These are phyloP conservation scores for Arctopsyche grandis DNA, from an alignment of 1,140 invertebrate genomes.

Conservation along the genomic window DNA sequence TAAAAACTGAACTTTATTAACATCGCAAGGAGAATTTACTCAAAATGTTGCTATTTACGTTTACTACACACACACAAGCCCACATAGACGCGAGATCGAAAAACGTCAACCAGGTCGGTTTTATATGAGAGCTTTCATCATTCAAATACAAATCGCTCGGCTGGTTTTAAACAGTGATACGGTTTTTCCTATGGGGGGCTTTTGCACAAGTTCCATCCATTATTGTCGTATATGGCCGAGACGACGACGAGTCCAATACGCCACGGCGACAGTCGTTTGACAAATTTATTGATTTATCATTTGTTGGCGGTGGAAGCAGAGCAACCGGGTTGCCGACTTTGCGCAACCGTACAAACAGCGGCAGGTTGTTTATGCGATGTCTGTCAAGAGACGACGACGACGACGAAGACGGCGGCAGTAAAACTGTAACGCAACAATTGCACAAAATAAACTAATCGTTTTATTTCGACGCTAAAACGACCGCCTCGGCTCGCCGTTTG, in stretches of 20 bases:
- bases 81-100: no score
- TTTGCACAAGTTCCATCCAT: slow-evolving; percentile 22
- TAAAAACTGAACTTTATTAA: no score
- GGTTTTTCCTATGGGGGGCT: no score
- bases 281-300: slow-evolving; percentile 53
- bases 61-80: no score
- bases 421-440: slow-evolving; percentile 29
- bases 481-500: neutral
- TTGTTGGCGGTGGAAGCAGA: slow-evolving; percentile 37
- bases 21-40: no score
- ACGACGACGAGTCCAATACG: slow-evolving; percentile 29
- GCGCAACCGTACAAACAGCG: neutral
- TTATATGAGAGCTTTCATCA: no score
- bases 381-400: neutral
- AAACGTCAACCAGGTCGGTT: no score
- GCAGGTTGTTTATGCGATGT: slow-evolving; percentile 23
- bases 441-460: slow-evolving; percentile 24
- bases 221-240: slow-evolving; percentile 31
- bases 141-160: no score
- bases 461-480: neutral
- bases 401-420: neutral
- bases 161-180: no score
- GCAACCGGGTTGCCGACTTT: slow-evolving; percentile 3
- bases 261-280: slow-evolving; percentile 45
- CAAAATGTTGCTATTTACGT: no score